Evolutionary conservation across 2,888 invertebrate genomes (phyloP).

Genomic region (Clistopyga incitator): DNA sequence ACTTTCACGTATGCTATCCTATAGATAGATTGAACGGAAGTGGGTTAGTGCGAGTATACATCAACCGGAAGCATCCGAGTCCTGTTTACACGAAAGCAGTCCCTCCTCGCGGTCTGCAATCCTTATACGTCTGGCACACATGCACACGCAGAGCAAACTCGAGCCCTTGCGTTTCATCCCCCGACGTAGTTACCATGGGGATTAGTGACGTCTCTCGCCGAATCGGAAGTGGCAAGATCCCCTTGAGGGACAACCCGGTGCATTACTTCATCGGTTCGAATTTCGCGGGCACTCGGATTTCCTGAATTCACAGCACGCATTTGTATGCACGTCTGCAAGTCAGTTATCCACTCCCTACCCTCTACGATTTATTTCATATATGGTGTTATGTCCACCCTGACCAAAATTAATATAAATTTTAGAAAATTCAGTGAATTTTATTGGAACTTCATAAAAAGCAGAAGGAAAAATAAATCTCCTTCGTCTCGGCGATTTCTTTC

Average conservation of each 20-base stretch:
- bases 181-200: slow-evolving; percentile 36
- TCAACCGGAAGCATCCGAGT: slow-evolving; percentile 71
- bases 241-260: slow-evolving; percentile 38
- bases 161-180: slow-evolving; percentile 34
- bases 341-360: no score
- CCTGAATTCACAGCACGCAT: not conserved
- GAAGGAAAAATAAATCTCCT: no score
- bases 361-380: no score
- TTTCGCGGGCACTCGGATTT: slow-evolving; percentile 34
- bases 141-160: slow-evolving; percentile 47
- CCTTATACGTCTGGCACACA: slow-evolving; percentile 36
- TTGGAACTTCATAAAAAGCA: no score
- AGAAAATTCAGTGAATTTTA: no score
- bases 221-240: slow-evolving; percentile 52
- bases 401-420: no score
- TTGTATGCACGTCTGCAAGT: not conserved
- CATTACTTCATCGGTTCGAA: slow-evolving; percentile 41
- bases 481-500: no score
- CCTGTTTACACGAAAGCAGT: slow-evolving; percentile 76
- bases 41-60: slow-evolving; percentile 71
- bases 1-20: not conserved
- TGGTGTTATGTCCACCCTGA: no score
- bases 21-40: slow-evolving; percentile 72
- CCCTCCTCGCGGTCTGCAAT: slow-evolving; percentile 67
- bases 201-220: slow-evolving; percentile 45